Percentiles rank a stretch among this genome's conserved stretches.
phyloP scores from a whole-genome alignment of 2,797 vertebrate species.

The Gambusia yucatana region DNA sequence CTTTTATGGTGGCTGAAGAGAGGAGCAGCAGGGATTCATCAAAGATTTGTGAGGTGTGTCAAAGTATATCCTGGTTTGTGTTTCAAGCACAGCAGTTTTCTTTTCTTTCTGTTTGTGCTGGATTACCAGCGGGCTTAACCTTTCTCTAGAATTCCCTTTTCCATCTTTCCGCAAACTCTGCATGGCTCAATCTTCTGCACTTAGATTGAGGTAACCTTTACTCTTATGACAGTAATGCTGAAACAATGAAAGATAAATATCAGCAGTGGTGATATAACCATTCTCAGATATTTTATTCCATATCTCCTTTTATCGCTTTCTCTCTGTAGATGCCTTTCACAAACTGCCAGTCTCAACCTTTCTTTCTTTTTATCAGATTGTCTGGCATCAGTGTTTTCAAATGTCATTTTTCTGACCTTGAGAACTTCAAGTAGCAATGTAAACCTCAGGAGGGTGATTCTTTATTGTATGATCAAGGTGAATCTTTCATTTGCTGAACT shows the following conservation, averaged over 20 bases:
- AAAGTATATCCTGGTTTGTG: constrained; percentile 6
- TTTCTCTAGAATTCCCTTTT: constrained; percentile 42
- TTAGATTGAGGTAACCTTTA: constrained; percentile 67
- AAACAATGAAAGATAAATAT: constrained; percentile 68
- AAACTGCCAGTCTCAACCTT: constrained; percentile 13
- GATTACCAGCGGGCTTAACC: constrained; percentile 55
- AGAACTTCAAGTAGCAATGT: constrained; percentile 33
- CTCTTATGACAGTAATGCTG: constrained; percentile 43
- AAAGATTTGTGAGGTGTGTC: constrained; percentile 10
- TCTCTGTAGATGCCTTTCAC: constrained; percentile 24
- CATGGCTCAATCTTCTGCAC: constrained; percentile 27
- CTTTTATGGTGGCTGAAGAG: constrained; percentile 11
- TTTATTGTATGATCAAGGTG: constrained; percentile 43
- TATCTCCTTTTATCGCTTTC: constrained; percentile 23
- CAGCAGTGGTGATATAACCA: constrained; percentile 51
- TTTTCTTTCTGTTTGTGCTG: constrained; percentile 25
- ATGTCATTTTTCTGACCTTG: constrained; percentile 39
- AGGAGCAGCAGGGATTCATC: constrained; percentile 5
- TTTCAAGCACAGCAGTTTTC: constrained; percentile 28
- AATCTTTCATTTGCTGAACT: constrained; percentile 29
- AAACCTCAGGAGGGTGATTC: constrained; percentile 23
- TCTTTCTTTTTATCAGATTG: constrained; percentile 27
- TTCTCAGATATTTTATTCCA: constrained; percentile 45
- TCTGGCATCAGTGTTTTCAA: constrained; percentile 39
- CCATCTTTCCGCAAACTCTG: constrained; percentile 38